These are phyloP conservation scores for Pterostichus niger DNA, from an alignment of 2,888 invertebrate genomes.

Conservation along the genomic window DNA sequence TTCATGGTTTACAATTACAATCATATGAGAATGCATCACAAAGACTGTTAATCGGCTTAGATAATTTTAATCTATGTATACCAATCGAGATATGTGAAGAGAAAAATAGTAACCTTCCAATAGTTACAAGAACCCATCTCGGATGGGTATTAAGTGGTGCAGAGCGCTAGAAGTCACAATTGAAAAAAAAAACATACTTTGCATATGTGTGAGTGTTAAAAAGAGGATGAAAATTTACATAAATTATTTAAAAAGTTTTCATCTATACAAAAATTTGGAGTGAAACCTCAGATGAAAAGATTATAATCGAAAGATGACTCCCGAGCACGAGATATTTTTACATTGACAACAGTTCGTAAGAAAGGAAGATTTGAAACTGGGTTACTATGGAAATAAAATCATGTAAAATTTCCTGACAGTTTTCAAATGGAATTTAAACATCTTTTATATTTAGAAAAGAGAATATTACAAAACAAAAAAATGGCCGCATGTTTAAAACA, in stretches of 20 bases:
- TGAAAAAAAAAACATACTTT: neutral
- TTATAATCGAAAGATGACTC: no score
- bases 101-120: neutral
- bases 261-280: no score
- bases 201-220: neutral
- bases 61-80: slow-evolving; percentile 2
- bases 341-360: no score
- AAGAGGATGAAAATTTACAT: no score
- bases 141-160: no score
- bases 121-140: no score
- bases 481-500: slow-evolving; percentile 5
- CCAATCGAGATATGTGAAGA: neutral
- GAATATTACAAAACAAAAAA: slow-evolving; percentile 11
- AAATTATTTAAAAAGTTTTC: no score
- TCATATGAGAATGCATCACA: slow-evolving; percentile 7
- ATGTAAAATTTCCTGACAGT: slow-evolving; percentile 17
- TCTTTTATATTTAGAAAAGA: slow-evolving; percentile 12
- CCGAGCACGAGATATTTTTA: no score
- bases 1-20: neutral
- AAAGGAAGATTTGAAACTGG: no score
- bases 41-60: slow-evolving; percentile 1
- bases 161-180: neutral
- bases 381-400: no score
- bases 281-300: no score
- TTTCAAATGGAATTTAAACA: slow-evolving; percentile 19